phyloP scores from a whole-genome alignment of 2,888 invertebrate genomes.

The Crocallis elinguaria region DNA sequence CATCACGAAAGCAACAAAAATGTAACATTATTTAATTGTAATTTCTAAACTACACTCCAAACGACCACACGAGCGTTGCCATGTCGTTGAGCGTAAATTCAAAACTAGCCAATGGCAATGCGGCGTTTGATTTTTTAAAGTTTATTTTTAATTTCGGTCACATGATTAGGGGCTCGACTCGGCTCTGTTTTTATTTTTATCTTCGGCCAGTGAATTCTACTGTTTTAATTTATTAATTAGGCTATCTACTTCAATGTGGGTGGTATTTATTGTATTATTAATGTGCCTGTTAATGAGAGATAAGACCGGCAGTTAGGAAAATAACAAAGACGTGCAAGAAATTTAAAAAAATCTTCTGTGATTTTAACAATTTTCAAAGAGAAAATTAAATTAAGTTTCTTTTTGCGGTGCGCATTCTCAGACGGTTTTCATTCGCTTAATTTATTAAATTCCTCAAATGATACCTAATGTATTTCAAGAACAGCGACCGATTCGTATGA shows the following conservation, averaged over 20 bases:
- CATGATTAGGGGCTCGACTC: slow-evolving; percentile 62
- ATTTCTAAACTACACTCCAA: too few species aligned
- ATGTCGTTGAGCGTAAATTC: slow-evolving; percentile 39
- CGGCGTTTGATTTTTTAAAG: slow-evolving; percentile 43
- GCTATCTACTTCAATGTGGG: slow-evolving; percentile 8
- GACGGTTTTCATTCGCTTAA: background rate
- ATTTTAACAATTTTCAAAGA: background rate
- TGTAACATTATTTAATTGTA: background rate
- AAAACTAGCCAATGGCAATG: slow-evolving; percentile 44
- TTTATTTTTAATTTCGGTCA: slow-evolving; percentile 50
- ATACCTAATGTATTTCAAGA: too few species aligned
- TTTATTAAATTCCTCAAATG: background rate
- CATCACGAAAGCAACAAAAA: slow-evolving; percentile 6
- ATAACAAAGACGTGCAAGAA: too few species aligned
- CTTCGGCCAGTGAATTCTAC: slow-evolving; percentile 38
- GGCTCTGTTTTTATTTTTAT: slow-evolving; percentile 36
- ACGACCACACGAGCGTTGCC: slow-evolving; percentile 33
- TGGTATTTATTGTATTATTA: background rate
- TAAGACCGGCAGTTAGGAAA: background rate
- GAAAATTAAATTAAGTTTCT: background rate
- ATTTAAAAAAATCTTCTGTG: background rate
- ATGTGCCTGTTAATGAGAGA: background rate
- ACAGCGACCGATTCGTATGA: too few species aligned
- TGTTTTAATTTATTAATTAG: slow-evolving; percentile 35
- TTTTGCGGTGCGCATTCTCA: background rate